These are phyloP conservation scores for Eulimnadia texana DNA, from an alignment of 1,140 invertebrate genomes.

Conservation along the genomic window DNA sequence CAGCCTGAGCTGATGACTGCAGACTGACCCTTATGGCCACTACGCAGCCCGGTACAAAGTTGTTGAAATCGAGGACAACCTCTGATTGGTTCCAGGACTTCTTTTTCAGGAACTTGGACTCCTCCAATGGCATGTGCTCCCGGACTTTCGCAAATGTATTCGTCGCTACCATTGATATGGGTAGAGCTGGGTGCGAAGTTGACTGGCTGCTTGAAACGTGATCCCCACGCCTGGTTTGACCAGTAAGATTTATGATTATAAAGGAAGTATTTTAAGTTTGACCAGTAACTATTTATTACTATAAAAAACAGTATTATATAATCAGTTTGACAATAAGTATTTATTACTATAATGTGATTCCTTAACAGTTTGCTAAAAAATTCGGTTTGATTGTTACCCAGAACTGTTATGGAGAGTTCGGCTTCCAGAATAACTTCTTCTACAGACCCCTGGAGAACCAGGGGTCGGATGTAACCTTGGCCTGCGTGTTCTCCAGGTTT, in stretches of 20 bases:
- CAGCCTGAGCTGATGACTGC: slow-evolving; percentile 27
- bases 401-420: slow-evolving; percentile 36
- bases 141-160: slow-evolving; percentile 53
- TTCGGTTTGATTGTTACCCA: slow-evolving; percentile 26
- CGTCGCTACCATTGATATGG: slow-evolving; percentile 67
- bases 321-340: too few relatives aligned
- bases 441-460: slow-evolving; percentile 65
- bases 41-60: slow-evolving; percentile 72
- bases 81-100: slow-evolving; percentile 35
- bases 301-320: too few relatives aligned
- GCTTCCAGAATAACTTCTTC: slow-evolving; percentile 78
- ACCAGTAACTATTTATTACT: too few relatives aligned
- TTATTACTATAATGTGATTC: not conserved
- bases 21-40: slow-evolving; percentile 57
- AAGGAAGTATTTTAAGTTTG: too few relatives aligned
- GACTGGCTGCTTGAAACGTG: slow-evolving; percentile 29
- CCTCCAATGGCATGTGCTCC: slow-evolving; percentile 50
- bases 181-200: slow-evolving; percentile 41
- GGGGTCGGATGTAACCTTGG: slow-evolving; percentile 45
- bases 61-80: slow-evolving; percentile 49
- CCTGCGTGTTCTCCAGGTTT: slow-evolving; percentile 40
- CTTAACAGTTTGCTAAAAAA: slow-evolving; percentile 8
- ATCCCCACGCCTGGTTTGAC: not conserved
- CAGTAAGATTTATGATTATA: not conserved
- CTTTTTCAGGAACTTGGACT: slow-evolving; percentile 47